These are phyloP conservation scores for Crocallis elinguaria DNA, from an alignment of 2,888 invertebrate species.

Conservation along the genomic window DNA sequence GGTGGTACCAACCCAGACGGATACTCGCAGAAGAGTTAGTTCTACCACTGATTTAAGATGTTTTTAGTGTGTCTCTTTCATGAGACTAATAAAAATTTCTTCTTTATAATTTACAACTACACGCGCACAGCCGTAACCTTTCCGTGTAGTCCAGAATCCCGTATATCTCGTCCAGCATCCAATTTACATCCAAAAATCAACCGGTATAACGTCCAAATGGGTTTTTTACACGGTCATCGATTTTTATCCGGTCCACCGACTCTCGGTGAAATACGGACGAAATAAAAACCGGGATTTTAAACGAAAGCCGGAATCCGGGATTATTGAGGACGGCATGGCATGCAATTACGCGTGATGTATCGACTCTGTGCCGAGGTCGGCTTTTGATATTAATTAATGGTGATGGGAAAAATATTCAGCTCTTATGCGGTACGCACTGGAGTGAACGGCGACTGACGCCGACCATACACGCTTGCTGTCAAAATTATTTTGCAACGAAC, in stretches of 20 bases:
- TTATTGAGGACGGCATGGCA: conserved; percentile 15
- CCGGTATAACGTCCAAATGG: conserved; percentile 32
- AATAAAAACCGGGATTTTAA: conserved; percentile 21
- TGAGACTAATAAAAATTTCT: too few relatives aligned
- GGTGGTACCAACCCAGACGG: too few relatives aligned
- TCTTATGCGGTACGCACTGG: too few relatives aligned
- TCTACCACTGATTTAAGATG: too few relatives aligned
- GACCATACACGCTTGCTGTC: too few relatives aligned
- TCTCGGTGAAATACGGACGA: conserved; percentile 25
- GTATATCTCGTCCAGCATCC: conserved; percentile 3
- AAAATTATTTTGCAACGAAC: too few relatives aligned
- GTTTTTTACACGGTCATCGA: conserved; percentile 40
- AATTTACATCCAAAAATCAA: conserved; percentile 35
- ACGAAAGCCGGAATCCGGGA: conserved; percentile 17
- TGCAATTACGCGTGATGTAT: conserved; percentile 26
- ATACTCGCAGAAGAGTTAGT: too few relatives aligned
- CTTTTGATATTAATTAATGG: conserved; percentile 15
- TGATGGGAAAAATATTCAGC: not conserved
- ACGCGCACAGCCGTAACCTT: too few relatives aligned
- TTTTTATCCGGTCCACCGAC: conserved; percentile 32
- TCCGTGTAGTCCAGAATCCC: not conserved
- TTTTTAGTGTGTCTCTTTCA: too few relatives aligned
- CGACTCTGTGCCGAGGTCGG: not conserved
- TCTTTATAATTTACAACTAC: too few relatives aligned
- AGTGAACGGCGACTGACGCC: too few relatives aligned